phyloP scores from a whole-genome alignment of 2,797 vertebrate species.

The Valencia hispanica region DNA sequence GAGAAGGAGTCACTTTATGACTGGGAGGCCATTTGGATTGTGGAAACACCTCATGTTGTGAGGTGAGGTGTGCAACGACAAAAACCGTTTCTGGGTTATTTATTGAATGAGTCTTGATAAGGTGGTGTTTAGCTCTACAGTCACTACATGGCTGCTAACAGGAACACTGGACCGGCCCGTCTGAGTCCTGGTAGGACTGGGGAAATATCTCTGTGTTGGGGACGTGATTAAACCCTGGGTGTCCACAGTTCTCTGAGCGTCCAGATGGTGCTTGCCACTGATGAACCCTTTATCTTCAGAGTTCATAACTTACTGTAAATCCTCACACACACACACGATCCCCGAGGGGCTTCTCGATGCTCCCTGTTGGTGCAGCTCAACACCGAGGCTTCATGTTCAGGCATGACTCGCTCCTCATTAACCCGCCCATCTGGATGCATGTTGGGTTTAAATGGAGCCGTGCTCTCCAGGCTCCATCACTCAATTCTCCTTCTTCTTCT shows the following conservation, averaged over 20 bases:
- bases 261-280: constrained; percentile 63
- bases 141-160: constrained; percentile 10
- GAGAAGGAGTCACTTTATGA: constrained; percentile 7
- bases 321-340: not conserved
- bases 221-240: constrained; percentile 33
- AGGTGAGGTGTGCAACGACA: constrained; percentile 25
- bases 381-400: constrained; percentile 55
- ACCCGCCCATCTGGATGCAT: constrained; percentile 60
- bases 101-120: constrained; percentile 52
- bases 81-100: constrained; percentile 49
- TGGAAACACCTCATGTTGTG: constrained; percentile 24
- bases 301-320: constrained; percentile 43
- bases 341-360: constrained; percentile 24
- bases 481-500: constrained; percentile 50
- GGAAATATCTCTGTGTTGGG: constrained; percentile 1
- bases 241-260: constrained; percentile 43
- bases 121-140: constrained; percentile 38
- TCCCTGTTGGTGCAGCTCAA: constrained; percentile 50
- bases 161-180: not conserved
- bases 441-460: constrained; percentile 53
- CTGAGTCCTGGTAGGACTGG: constrained; percentile 1
- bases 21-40: not conserved
- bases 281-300: constrained; percentile 51
- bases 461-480: constrained; percentile 39
- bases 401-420: constrained; percentile 65